Base-by-base conservation (phyloP, 37 sponge, comb jelly and placozoan species). In the Lycopodina hypogea region DNA sequence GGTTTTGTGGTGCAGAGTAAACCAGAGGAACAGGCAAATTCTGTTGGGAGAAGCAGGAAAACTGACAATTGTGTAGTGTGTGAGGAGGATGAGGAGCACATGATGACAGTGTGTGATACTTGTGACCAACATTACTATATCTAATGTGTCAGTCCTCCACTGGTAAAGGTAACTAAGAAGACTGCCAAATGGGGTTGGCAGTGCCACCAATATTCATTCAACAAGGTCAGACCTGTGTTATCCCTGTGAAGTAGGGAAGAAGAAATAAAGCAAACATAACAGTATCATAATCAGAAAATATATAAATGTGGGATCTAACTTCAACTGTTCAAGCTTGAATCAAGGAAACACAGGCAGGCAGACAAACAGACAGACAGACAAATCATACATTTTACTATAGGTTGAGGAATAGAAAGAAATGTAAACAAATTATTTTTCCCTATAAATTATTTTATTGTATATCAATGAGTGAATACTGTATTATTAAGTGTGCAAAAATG, bases 141-240 rank as follows among this genome's bases (percentile, higher is more conserved):
- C 34, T 24, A 42, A 56, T 95, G 96, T 41, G 76, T 95, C 28
- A 87, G 89, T 61, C 96, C 96, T 55, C 96, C 96, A 17, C 87
- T 95, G 8, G 51, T 33, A 58, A 73, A 67, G 57, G 85, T 89
- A 12, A 93, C 96, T 56, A 85, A 80, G 88, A 95, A 95, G 65
- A 64, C 90, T 15, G 40, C 45, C 7, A 82, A 64, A 45, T 89
- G 88, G 77, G 93, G 91, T 28, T 93, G 93, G 93, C 88, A 91
- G 64, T 91, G 92, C 52, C 83, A 91, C 3, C 30, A 69, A 41
- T 91, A 88, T 56, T 80, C 81, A 52, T 67, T 38, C 33, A 40
- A 48, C 35, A 87, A 84, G 89, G 11, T 89, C 73, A 28, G 89
- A 84, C 0, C 68, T 82, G 29, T n/a, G n/a, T n/a, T n/a, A n/a